phyloP scores from a whole-genome alignment of 1,140 invertebrate genomes.

The Elymnias hypermnestra region DNA sequence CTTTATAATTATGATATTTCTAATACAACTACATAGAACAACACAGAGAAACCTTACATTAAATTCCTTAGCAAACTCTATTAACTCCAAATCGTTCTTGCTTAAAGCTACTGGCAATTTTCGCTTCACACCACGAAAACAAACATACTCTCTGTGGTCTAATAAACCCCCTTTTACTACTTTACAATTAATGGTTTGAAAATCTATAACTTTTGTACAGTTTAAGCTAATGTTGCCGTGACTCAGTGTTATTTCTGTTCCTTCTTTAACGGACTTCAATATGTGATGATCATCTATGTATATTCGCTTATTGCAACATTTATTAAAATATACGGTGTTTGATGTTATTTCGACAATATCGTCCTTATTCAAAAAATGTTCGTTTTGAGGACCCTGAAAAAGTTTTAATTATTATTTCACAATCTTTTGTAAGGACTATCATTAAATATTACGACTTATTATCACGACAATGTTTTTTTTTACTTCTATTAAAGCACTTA shows the following conservation, averaged over 20 bases:
- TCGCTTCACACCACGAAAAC: constrained; percentile 22
- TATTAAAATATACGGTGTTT: constrained; percentile 18
- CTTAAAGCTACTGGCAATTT: constrained; percentile 14
- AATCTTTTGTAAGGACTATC: background rate
- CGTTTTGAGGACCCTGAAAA: background rate
- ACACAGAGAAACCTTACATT: constrained; percentile 18
- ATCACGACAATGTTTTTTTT: background rate
- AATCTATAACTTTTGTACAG: constrained; percentile 22
- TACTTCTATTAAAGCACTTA: no score
- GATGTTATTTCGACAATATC: constrained; percentile 23
- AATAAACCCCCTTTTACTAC: constrained; percentile 17
- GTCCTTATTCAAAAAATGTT: constrained; percentile 6
- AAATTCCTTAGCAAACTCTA: constrained; percentile 30
- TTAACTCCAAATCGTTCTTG: constrained; percentile 23
- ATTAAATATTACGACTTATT: background rate
- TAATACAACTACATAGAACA: no score
- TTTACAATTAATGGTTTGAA: constrained; percentile 24
- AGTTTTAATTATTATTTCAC: background rate
- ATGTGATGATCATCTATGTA: constrained; percentile 31
- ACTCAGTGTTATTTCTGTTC: constrained; percentile 24
- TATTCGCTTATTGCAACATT: constrained; percentile 20
- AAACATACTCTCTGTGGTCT: constrained; percentile 18
- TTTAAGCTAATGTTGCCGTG: constrained; percentile 21
- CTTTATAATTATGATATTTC: no score
- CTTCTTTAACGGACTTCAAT: constrained; percentile 17